Conservation (phyloP, 2,113 vertebrate species). For the Hippolais icterina region DNA sequence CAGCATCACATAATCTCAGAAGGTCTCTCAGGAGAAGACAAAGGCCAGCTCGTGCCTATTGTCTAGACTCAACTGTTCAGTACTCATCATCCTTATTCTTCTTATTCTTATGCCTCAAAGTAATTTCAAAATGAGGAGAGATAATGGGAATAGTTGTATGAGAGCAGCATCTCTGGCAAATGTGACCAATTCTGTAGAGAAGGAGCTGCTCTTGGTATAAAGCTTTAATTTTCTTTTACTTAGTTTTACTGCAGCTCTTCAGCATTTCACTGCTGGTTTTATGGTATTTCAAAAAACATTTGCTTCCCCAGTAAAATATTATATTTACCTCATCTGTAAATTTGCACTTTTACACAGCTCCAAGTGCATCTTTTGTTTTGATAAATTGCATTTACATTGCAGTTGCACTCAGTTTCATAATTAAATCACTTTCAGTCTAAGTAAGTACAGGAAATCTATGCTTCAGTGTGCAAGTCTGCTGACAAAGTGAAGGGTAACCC, state of each 20-base stretch:
- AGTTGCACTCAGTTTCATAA: neutral
- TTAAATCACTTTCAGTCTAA: constrained; percentile 5
- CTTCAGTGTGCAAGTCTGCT: constrained; percentile 20
- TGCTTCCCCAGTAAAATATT: neutral
- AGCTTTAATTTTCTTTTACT: constrained; percentile 22
- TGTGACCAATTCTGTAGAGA: neutral
- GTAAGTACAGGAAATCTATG: constrained; percentile 32
- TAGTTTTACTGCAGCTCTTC: neutral
- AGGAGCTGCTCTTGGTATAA: neutral
- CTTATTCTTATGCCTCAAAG: constrained; percentile 27
- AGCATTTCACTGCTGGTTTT: neutral
- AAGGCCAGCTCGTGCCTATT: constrained; percentile 17
- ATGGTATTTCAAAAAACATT: neutral
- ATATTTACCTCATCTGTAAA: neutral
- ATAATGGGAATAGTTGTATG: neutral
- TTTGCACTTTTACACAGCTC: neutral
- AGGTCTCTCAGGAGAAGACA: constrained; percentile 17
- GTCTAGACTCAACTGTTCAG: neutral
- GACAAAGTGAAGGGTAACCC: constrained; percentile 40
- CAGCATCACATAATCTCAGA: neutral
- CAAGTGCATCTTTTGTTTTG: neutral
- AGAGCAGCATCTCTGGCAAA: neutral
- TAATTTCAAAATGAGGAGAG: constrained; percentile 13
- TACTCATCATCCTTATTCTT: constrained; percentile 16
- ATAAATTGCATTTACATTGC: neutral